Evolutionary conservation across 2,113 vertebrate genomes (phyloP), one percentile per base, ranked within the genome.

Genomic region (Gallinago jamesoni): DNA sequence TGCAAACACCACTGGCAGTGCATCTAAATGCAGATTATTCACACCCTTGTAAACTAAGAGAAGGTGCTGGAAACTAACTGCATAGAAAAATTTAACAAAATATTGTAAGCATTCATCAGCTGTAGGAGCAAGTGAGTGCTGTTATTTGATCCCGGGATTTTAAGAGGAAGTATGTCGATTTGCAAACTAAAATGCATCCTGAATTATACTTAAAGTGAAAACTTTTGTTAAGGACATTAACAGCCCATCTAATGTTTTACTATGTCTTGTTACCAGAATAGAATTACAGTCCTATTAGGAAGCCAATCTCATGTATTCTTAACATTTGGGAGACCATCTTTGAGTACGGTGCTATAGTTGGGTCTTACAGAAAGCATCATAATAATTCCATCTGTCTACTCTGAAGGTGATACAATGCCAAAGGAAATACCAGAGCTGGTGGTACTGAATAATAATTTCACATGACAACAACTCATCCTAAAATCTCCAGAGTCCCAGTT

Each of bases 1-100:
- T 73, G 78, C 69, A 74, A 87, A 84, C 74, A 83, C 64, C 60
- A 55, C 50, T 64, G 84, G 93, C 87, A 89, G 66, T 21, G 76
- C 81, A 83, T 9, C 55, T 85, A 95, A 95, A 96, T 7, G 27
- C 67, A 90, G n/a, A 53, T 52, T 93, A 80, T 52, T 81, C 83
- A 96, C 77, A 87, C 43, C 33, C 78, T 82, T 82, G 37, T n/a
- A 91, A 92, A 89, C 62, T 66, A 90, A 88, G 73, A 74, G 90
- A 35, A 68, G 74, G 35, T 94, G 66, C 28, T 80, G 60, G 93
- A 68, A 75, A 88, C 28, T 48, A 90, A 72, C 50, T 87, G 75
- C 75, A 48, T 2, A 94, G 60, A 66, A 81, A 60, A 93, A 37
- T 15, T 20, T 8, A 87, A 80, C 57, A 84, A 90, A 92, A 76